These are phyloP conservation scores for Philereme vetulata DNA, from an alignment of 2,888 invertebrate species.

Conservation along the genomic window DNA sequence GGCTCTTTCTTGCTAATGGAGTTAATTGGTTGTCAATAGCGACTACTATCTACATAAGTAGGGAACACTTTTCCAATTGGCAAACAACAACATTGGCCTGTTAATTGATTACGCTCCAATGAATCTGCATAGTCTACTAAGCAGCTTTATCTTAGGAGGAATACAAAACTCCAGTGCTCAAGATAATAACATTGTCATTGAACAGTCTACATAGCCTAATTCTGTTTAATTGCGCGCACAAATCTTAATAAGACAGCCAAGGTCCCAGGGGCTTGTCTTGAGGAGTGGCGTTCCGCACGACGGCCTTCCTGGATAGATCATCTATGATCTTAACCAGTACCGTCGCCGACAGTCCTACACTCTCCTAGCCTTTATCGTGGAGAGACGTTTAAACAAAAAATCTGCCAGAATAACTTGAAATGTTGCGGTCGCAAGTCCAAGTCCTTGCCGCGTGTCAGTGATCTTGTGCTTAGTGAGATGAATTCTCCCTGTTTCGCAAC, in stretches of 20 bases:
- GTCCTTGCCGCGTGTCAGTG: slow-evolving; percentile 28
- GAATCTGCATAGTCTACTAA: slow-evolving; percentile 18
- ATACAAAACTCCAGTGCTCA: slow-evolving; percentile 33
- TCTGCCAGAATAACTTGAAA: slow-evolving; percentile 12
- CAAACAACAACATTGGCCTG: slow-evolving; percentile 2
- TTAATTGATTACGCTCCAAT: slow-evolving; percentile 13
- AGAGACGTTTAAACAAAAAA: slow-evolving; percentile 49
- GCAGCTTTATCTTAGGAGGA: slow-evolving; percentile 10
- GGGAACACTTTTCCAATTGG: slow-evolving; percentile 6
- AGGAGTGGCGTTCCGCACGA: slow-evolving; percentile 69
- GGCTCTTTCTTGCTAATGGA: slow-evolving; percentile 37
- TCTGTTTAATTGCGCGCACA: slow-evolving; percentile 54
- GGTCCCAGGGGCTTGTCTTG: slow-evolving; percentile 64
- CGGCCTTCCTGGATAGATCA: slow-evolving; percentile 51
- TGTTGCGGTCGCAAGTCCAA: slow-evolving; percentile 14
- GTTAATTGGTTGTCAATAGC: slow-evolving; percentile 30
- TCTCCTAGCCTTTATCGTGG: slow-evolving; percentile 57
- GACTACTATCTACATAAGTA: slow-evolving; percentile 1
- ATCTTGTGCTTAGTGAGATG: slow-evolving; percentile 49
- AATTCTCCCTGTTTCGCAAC: slow-evolving; percentile 72
- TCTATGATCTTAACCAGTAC: slow-evolving; percentile 61
- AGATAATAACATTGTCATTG: slow-evolving; percentile 48
- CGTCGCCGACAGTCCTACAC: slow-evolving; percentile 62
- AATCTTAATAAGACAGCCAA: slow-evolving; percentile 64
- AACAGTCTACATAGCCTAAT: slow-evolving; percentile 48